phyloP scores from a whole-genome alignment of 2,113 vertebrate species.

The Eonycteris spelaea region DNA sequence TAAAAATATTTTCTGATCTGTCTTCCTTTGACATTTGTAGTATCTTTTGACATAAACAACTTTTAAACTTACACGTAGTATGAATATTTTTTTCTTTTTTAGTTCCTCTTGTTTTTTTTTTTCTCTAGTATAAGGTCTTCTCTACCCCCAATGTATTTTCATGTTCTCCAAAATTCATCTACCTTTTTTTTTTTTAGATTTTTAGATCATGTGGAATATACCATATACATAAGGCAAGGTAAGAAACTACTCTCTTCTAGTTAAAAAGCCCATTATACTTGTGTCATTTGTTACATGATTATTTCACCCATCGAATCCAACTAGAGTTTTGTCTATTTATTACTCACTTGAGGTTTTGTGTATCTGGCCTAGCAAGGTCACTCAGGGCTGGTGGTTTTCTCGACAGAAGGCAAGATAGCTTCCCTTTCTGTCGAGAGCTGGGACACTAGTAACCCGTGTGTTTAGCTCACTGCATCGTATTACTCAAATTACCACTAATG shows the following conservation, averaged over 20 bases:
- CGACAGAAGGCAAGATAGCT: neutral
- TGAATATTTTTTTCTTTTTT: neutral
- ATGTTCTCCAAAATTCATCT: constrained; percentile 3
- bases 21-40: neutral
- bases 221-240: neutral
- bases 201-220: constrained; percentile 10
- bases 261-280: neutral
- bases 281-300: neutral
- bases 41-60: neutral
- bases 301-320: neutral
- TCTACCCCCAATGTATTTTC: neutral
- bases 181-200: neutral
- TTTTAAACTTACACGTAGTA: neutral
- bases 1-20: neutral
- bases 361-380: neutral
- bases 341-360: neutral
- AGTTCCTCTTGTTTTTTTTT: neutral
- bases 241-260: neutral
- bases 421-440: neutral
- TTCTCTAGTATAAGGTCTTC: neutral
- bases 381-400: neutral
- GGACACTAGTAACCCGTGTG: neutral
- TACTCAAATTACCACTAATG: neutral
- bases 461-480: neutral
- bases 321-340: neutral